Evolutionary conservation across 1,140 invertebrate species (phyloP).

Genomic region (Drosophila repleta): DNA sequence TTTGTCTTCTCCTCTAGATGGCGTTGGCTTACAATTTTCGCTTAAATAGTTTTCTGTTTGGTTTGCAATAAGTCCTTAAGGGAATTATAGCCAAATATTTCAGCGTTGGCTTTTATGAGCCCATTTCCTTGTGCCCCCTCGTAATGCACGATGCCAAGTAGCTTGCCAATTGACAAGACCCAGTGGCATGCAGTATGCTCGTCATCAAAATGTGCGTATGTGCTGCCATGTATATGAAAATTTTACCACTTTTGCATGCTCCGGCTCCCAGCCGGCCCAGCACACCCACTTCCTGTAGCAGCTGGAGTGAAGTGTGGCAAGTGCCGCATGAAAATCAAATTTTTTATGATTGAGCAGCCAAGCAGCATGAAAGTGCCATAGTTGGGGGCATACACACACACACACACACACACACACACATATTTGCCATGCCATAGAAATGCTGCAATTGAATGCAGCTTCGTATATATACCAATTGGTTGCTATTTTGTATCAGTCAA

Average conservation of each 20-base stretch:
- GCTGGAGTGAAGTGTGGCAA: slow-evolving; percentile 36
- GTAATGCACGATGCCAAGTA: slow-evolving; percentile 28
- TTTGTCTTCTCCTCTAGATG: not conserved
- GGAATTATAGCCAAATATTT: slow-evolving; percentile 15
- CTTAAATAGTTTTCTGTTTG: not conserved
- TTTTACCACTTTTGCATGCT: slow-evolving; percentile 12
- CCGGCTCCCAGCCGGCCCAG: not conserved
- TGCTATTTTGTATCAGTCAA: slow-evolving; percentile 74
- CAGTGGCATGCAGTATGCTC: slow-evolving; percentile 22
- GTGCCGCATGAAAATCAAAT: slow-evolving; percentile 73
- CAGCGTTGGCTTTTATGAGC: slow-evolving; percentile 18
- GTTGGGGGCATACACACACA: slow-evolving; percentile 11
- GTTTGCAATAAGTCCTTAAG: slow-evolving; percentile 6
- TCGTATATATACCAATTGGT: slow-evolving; percentile 31
- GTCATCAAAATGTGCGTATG: slow-evolving; percentile 30
- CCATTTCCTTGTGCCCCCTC: slow-evolving; percentile 14
- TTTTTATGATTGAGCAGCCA: slow-evolving; percentile 79
- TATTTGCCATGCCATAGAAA: not conserved
- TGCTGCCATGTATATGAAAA: slow-evolving; percentile 5
- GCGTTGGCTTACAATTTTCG: not conserved
- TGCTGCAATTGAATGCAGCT: slow-evolving; percentile 28
- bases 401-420: not conserved
- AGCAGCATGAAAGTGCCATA: slow-evolving; percentile 71
- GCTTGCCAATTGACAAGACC: slow-evolving; percentile 42
- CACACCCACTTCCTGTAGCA: not conserved